Evolutionary conservation across 2,113 vertebrate genomes (phyloP).

Genomic region (Oceanodroma tethys): DNA sequence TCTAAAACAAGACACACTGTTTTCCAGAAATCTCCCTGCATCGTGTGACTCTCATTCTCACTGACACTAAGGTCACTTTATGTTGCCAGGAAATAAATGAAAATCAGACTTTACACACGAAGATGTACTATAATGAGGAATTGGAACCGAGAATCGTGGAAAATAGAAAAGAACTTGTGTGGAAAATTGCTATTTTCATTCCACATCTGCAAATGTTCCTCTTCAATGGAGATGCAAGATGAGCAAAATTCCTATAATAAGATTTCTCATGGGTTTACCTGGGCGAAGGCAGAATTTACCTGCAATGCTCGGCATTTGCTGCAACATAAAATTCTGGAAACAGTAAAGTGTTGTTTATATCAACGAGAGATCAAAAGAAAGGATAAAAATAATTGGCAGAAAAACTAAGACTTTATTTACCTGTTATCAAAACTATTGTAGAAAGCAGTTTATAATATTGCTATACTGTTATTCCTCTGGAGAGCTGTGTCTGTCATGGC

Average conservation of each 20-base stretch:
- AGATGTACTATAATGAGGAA: not conserved
- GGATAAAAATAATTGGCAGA: not conserved
- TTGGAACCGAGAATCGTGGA: not conserved
- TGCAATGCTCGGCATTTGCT: not conserved
- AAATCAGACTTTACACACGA: not conserved
- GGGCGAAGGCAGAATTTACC: not conserved
- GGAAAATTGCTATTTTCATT: slow-evolving; percentile 1
- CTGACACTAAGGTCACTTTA: not conserved
- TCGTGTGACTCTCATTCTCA: not conserved
- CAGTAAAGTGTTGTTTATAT: not conserved
- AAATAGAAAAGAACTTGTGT: not conserved
- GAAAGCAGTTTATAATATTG: not conserved
- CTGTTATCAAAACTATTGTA: not conserved
- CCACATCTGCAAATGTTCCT: not conserved
- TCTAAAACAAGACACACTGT: not conserved
- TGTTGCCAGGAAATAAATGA: not conserved
- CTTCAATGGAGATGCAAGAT: not conserved
- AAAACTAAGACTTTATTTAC: not conserved
- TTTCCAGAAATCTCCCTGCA: not conserved
- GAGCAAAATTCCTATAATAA: not conserved
- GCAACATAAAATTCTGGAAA: not conserved
- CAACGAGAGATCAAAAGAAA: not conserved
- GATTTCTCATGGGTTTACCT: not conserved
- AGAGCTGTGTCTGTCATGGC: not conserved
- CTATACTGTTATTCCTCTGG: not conserved